These are phyloP conservation scores for Eristalis arbustorum DNA, from an alignment of 2,888 invertebrate species.

Conservation along the genomic window DNA sequence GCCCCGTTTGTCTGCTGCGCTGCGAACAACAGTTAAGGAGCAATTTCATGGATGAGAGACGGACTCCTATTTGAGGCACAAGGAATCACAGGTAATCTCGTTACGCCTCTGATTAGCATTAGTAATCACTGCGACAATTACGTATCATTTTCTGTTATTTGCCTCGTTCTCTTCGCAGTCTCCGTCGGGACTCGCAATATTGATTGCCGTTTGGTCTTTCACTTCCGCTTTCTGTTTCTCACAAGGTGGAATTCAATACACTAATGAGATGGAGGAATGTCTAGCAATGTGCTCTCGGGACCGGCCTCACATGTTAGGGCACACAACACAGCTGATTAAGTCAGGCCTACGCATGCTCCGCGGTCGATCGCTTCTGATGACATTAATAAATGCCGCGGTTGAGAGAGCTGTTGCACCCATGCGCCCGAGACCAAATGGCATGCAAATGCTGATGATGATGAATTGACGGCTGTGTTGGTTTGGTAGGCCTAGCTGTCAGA, in stretches of 20 bases:
- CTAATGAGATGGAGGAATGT: constrained; percentile 64
- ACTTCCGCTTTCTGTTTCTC: constrained; percentile 31
- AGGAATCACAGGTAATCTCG: constrained; percentile 35
- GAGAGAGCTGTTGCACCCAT: not conserved
- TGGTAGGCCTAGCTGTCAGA: constrained; percentile 27
- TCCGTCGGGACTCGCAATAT: not conserved
- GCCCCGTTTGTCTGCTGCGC: not conserved
- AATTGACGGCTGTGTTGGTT: constrained; percentile 47
- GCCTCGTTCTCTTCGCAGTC: not conserved
- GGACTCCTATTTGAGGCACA: constrained; percentile 15
- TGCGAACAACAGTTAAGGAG: constrained; percentile 22
- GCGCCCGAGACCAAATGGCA: not conserved
- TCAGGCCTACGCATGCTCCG: constrained; percentile 44
- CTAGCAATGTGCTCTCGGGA: constrained; percentile 18
- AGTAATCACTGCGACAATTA: not conserved
- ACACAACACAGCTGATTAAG: constrained; percentile 29
- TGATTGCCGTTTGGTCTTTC: constrained; percentile 38
- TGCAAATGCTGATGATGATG: constrained; percentile 41
- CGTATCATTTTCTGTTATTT: constrained; percentile 6
- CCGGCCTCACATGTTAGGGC: not conserved
- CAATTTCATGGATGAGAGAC: constrained; percentile 48
- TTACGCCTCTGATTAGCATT: constrained; percentile 38
- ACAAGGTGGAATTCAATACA: constrained; percentile 30
- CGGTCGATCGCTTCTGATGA: constrained; percentile 8
- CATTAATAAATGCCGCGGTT: constrained; percentile 26